Evolutionary conservation across 2,888 invertebrate species (phyloP).

Genomic region (Molorchus minor): DNA sequence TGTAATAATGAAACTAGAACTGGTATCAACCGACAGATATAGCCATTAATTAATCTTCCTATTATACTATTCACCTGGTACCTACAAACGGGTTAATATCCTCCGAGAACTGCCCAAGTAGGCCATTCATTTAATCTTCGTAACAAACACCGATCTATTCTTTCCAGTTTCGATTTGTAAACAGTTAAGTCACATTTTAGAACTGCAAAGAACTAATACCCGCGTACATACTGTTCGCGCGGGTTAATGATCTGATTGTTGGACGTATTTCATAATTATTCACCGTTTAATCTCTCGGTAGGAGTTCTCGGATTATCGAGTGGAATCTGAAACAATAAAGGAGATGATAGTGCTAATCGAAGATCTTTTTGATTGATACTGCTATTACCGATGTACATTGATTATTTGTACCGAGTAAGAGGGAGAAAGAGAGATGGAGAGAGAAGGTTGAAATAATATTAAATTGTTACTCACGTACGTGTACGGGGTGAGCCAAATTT

Average conservation of each 20-base stretch:
- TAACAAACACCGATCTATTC: slow-evolving; percentile 5
- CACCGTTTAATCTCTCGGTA: too few relatives aligned
- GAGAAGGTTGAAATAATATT: too few relatives aligned
- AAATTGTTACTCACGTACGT: too few relatives aligned
- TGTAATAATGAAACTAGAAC: slow-evolving; percentile 23
- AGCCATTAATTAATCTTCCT: slow-evolving; percentile 21
- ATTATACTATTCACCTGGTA: slow-evolving; percentile 17
- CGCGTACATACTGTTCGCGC: neutral
- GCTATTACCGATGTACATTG: too few relatives aligned
- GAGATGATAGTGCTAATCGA: too few relatives aligned
- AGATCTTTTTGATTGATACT: too few relatives aligned
- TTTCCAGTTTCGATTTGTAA: neutral
- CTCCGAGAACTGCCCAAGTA: slow-evolving; percentile 1
- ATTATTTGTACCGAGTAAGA: too few relatives aligned
- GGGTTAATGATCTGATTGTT: neutral
- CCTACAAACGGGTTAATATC: slow-evolving; percentile 21
- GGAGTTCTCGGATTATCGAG: too few relatives aligned
- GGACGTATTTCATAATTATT: too few relatives aligned
- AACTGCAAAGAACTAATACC: neutral
- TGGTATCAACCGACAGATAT: slow-evolving; percentile 23
- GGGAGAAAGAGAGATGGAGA: too few relatives aligned
- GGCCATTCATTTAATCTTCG: neutral
- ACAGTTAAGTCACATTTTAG: slow-evolving; percentile 1
- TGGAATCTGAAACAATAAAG: too few relatives aligned
- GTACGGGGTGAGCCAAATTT: too few relatives aligned